Percentiles rank a stretch among this genome's conserved stretches.
Evolutionary conservation across 30 jellyfish, hydroid and myxozoan species (phyloP).

Genomic region (Turritopsis dohrnii): DNA sequence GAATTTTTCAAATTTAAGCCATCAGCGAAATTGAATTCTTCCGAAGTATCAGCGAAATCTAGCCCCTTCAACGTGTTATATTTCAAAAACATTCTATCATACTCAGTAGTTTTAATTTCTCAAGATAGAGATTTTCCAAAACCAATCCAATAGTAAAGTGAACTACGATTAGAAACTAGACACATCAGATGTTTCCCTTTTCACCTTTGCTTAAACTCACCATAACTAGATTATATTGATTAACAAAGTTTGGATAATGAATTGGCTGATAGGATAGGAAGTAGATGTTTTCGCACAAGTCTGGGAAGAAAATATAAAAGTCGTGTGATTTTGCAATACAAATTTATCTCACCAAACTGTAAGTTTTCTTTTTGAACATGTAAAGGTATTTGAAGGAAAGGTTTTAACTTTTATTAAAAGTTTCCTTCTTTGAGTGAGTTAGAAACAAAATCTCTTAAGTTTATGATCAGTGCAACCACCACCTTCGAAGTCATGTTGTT

Average conservation of each 20-base stretch:
- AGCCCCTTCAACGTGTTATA: too few species aligned
- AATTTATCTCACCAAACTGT: not conserved
- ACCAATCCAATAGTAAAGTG: not conserved
- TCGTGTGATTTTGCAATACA: not conserved
- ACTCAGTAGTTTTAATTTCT: too few species aligned
- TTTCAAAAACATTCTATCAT: too few species aligned
- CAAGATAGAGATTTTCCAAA: not conserved
- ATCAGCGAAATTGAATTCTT: too few species aligned
- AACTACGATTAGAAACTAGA: not conserved
- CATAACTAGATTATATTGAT: not conserved
- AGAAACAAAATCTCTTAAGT: not conserved
- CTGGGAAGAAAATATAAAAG: not conserved
- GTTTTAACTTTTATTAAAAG: too few species aligned
- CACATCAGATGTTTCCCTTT: not conserved
- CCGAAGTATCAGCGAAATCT: too few species aligned
- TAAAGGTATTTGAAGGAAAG: not conserved
- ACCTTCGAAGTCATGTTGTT: not conserved
- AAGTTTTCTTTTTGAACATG: not conserved
- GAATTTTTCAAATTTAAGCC: too few species aligned
- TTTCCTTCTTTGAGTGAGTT: not conserved
- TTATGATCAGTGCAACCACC: not conserved
- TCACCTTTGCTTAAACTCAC: not conserved
- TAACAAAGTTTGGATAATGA: not conserved
- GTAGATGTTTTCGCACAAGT: not conserved
- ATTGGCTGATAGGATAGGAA: not conserved